A percentile compares a stretch with the other conserved stretches of the same genome.
Evolutionary conservation across 2,888 invertebrate genomes (phyloP).

Genomic region (Meandrusa payeni): DNA sequence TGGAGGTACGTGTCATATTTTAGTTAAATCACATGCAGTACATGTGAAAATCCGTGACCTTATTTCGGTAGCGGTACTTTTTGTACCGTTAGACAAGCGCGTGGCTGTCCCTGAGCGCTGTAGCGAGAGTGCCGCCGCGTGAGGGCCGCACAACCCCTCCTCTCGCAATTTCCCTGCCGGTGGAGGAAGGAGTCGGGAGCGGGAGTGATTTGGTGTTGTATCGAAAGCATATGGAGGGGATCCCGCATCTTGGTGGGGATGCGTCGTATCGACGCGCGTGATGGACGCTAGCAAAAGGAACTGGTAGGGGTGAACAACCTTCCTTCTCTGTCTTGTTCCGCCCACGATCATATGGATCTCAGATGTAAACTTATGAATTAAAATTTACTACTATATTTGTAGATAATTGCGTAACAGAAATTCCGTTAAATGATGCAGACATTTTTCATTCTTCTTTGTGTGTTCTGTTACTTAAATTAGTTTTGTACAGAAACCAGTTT

Average conservation of each 20-base stretch:
- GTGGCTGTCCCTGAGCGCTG: constrained; percentile 43
- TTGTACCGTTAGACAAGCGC: constrained; percentile 70
- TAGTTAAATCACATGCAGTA: constrained; percentile 29
- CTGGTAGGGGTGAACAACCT: constrained; percentile 80
- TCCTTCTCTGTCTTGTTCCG: constrained; percentile 54
- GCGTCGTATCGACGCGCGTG: constrained; percentile 63
- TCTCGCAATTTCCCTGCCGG: constrained; percentile 70
- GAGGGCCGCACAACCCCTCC: constrained; percentile 72
- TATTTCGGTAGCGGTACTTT: constrained; percentile 73
- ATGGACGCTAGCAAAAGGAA: constrained; percentile 63
- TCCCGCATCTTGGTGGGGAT: constrained; percentile 78
- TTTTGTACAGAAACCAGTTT: too few relatives aligned
- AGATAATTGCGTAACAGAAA: constrained; percentile 62
- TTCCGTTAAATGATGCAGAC: constrained; percentile 28
- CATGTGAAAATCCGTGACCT: constrained; percentile 68
- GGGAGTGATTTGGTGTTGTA: constrained; percentile 74
- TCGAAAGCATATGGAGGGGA: constrained; percentile 75
- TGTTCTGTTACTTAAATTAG: constrained; percentile 7
- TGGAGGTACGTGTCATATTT: constrained; percentile 46
- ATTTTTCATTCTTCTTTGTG: constrained; percentile 10
- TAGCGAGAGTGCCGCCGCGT: constrained; percentile 46
- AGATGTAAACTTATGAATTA: constrained; percentile 41
- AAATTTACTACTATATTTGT: constrained; percentile 35
- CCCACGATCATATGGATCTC: constrained; percentile 48
- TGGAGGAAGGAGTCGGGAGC: constrained; percentile 78